Percentiles rank a stretch among this genome's conserved stretches.
These are phyloP conservation scores for Monopterus albus DNA, from an alignment of 2,113 vertebrate genomes.

Conservation along the genomic window DNA sequence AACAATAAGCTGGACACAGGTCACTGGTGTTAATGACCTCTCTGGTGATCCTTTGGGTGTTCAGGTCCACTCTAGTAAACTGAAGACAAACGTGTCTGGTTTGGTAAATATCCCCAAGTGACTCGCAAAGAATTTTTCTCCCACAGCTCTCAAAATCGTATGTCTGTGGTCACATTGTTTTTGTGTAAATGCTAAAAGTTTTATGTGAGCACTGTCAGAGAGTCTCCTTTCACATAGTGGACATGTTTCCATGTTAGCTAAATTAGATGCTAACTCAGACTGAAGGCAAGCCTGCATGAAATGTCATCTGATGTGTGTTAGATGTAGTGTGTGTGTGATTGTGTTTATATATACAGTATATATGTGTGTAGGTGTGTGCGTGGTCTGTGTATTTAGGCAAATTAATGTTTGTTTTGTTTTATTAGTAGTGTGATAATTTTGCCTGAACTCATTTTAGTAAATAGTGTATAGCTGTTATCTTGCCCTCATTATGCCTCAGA, in stretches of 20 bases:
- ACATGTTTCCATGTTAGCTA: too few species aligned
- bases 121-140: slow-evolving; percentile 11
- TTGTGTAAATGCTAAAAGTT: too few species aligned
- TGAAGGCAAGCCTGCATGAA: too few species aligned
- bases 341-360: too few species aligned
- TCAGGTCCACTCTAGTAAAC: slow-evolving; percentile 17
- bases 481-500: slow-evolving; percentile 67
- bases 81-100: slow-evolving; percentile 39
- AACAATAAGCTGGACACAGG: slow-evolving; percentile 45
- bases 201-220: too few species aligned
- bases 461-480: slow-evolving; percentile 76
- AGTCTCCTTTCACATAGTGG: too few species aligned
- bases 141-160: background rate
- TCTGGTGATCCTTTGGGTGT: slow-evolving; percentile 26
- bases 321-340: too few species aligned
- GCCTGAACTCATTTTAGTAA: slow-evolving; percentile 74
- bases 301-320: too few species aligned
- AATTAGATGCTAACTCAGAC: too few species aligned
- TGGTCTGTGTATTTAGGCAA: slow-evolving; percentile 51
- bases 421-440: slow-evolving; percentile 60
- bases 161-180: background rate
- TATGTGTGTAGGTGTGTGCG: slow-evolving; percentile 7
- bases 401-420: slow-evolving; percentile 60
- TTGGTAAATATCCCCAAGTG: slow-evolving; percentile 25
- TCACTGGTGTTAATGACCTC: slow-evolving; percentile 49